A percentile compares a stretch with the other conserved stretches of the same genome.
These are phyloP conservation scores for Helostoma temminkii DNA, from an alignment of 2,797 vertebrate species.

Conservation along the genomic window DNA sequence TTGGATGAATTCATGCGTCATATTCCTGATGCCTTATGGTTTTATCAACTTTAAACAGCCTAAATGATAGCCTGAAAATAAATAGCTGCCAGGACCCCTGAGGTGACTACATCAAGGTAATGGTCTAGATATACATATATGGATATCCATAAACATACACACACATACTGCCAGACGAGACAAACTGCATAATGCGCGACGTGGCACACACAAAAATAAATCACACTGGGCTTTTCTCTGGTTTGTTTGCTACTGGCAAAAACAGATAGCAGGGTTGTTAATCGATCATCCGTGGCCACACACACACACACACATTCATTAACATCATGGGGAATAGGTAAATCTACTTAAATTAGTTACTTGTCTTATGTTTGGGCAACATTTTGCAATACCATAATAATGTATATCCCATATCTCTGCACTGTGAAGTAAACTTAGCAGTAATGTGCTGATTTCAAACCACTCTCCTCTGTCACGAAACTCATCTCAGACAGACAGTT, in stretches of 20 bases:
- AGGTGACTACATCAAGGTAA: slow-evolving; percentile 49
- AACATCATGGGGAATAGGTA: slow-evolving; percentile 31
- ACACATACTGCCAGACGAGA: slow-evolving; percentile 26
- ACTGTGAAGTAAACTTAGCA: background rate
- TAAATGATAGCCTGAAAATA: slow-evolving; percentile 58
- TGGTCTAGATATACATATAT: slow-evolving; percentile 43
- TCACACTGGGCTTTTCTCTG: slow-evolving; percentile 41
- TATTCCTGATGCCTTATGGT: slow-evolving; percentile 38
- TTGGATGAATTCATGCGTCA: slow-evolving; percentile 53
- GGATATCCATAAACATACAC: slow-evolving; percentile 30
- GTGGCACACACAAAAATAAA: slow-evolving; percentile 39
- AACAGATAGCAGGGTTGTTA: slow-evolving; percentile 54
- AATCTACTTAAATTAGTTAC: slow-evolving; percentile 38
- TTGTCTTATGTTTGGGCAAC: too few species aligned
- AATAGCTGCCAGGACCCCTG: slow-evolving; percentile 46
- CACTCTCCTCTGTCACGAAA: too few species aligned
- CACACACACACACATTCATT: slow-evolving; percentile 45
- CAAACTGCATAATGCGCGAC: slow-evolving; percentile 30
- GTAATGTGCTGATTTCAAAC: too few species aligned
- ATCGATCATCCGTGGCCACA: slow-evolving; percentile 55
- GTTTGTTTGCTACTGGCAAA: slow-evolving; percentile 42
- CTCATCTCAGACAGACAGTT: too few species aligned
- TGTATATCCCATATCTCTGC: background rate
- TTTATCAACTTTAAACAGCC: slow-evolving; percentile 71
- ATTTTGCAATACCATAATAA: background rate